A percentile compares a stretch with the other conserved stretches of the same genome.
These are phyloP conservation scores for Octomys mimax DNA, from an alignment of 2,797 vertebrate species.

Conservation along the genomic window DNA sequence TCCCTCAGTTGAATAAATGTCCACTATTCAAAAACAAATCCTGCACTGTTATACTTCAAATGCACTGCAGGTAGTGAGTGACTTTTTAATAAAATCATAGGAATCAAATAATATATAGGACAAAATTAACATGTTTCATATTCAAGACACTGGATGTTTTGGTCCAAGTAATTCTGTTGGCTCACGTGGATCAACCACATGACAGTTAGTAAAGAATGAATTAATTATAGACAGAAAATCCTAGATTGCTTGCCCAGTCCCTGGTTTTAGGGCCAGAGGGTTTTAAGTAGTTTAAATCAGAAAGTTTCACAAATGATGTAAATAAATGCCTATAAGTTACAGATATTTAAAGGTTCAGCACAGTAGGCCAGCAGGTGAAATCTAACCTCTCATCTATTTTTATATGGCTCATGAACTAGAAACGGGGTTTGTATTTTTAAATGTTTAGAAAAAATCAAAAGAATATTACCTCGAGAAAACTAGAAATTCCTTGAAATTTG, in stretches of 20 bases:
- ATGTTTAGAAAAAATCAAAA: neutral
- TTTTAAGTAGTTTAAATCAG: neutral
- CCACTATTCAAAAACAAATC: neutral
- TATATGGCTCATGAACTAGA: neutral
- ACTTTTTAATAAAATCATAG: neutral
- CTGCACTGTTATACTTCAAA: conserved; percentile 24
- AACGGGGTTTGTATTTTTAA: conserved; percentile 36
- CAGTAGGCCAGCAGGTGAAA: accelerated
- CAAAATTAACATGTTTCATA: neutral
- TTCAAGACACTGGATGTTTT: neutral
- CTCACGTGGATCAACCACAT: neutral
- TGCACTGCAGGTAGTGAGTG: neutral
- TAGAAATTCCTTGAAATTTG: conserved; percentile 14
- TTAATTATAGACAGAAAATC: neutral
- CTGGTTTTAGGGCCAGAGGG: neutral
- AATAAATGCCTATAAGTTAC: neutral
- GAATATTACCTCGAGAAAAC: neutral
- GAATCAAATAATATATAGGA: neutral
- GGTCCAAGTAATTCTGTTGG: neutral
- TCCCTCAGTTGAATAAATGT: neutral
- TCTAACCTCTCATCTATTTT: neutral
- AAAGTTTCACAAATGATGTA: neutral
- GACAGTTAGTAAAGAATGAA: neutral
- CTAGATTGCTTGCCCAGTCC: neutral
- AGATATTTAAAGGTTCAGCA: neutral